Evolutionary conservation across 2,888 invertebrate species (phyloP).

Genomic region (Eupsilia transversa): DNA sequence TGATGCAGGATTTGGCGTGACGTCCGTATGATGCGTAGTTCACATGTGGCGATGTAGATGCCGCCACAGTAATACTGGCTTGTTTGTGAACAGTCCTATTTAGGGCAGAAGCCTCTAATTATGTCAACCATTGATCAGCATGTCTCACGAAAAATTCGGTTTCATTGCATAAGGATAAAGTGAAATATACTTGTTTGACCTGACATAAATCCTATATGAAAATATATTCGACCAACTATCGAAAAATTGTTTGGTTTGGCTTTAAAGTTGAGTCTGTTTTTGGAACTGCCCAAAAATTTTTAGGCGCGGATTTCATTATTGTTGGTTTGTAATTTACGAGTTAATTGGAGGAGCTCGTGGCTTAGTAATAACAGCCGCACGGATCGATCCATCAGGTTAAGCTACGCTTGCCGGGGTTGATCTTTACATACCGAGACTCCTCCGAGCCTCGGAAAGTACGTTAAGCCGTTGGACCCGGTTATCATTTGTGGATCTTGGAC

Average conservation of each 20-base stretch:
- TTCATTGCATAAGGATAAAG: conserved; percentile 9
- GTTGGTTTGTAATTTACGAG: too few species aligned
- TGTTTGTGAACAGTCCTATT: neutral
- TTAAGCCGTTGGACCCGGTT: too few species aligned
- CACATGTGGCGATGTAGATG: too few species aligned
- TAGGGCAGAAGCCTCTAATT: neutral
- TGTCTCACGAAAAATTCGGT: conserved; percentile 6
- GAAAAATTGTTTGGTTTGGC: conserved; percentile 12
- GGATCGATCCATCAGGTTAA: too few species aligned
- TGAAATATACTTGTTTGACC: conserved; percentile 29
- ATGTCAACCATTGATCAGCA: neutral
- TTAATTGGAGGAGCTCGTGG: too few species aligned
- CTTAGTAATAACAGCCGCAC: too few species aligned
- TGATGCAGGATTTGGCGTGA: too few species aligned
- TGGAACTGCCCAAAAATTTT: neutral
- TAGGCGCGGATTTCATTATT: neutral
- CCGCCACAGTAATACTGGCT: neutral
- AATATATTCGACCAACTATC: conserved; percentile 11
- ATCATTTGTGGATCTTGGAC: too few species aligned
- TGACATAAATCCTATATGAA: conserved; percentile 15
- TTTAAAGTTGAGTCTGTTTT: neutral
- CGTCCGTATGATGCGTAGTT: too few species aligned
- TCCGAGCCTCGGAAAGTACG: too few species aligned
- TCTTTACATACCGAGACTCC: too few species aligned
- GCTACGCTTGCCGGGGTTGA: too few species aligned